phyloP scores from a whole-genome alignment of 2,888 invertebrate species.

The Phlogophora meticulosa region DNA sequence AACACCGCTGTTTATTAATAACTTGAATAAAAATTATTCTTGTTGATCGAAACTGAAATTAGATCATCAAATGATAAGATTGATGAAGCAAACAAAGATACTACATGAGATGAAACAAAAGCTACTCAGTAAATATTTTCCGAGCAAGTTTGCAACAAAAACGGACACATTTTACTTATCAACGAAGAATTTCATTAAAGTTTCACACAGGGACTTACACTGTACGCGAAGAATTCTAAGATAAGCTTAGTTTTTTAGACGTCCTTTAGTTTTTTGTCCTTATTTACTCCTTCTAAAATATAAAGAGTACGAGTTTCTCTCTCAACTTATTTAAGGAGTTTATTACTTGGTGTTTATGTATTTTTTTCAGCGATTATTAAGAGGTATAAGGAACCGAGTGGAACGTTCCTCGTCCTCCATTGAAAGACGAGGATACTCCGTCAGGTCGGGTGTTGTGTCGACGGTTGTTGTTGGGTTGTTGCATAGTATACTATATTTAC shows the following conservation, averaged over 20 bases:
- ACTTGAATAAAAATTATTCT: constrained; percentile 13
- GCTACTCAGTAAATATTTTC: constrained; percentile 49
- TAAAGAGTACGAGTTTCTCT: constrained; percentile 22
- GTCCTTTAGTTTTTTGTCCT: constrained; percentile 56
- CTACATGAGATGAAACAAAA: constrained; percentile 30
- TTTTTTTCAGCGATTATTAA: neutral
- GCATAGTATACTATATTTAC: too few relatives aligned
- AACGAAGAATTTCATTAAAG: constrained; percentile 65
- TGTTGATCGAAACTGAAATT: neutral
- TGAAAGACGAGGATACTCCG: too few relatives aligned
- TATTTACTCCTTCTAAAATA: constrained; percentile 56
- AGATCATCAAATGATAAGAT: constrained; percentile 3
- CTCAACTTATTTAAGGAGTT: constrained; percentile 29
- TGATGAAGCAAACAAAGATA: constrained; percentile 22
- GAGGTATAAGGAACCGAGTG: too few relatives aligned
- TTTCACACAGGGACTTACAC: constrained; percentile 60
- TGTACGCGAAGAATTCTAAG: constrained; percentile 63
- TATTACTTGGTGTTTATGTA: constrained; percentile 2
- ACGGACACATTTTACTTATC: constrained; percentile 66
- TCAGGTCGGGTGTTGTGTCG: too few relatives aligned
- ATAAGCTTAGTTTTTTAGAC: constrained; percentile 68
- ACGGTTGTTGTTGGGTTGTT: too few relatives aligned
- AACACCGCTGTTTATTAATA: constrained; percentile 1
- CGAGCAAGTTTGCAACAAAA: constrained; percentile 50
- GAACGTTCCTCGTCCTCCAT: too few relatives aligned